Conservation (phyloP, 2,113 vertebrate species). For the Poeciliopsis retropinna region DNA sequence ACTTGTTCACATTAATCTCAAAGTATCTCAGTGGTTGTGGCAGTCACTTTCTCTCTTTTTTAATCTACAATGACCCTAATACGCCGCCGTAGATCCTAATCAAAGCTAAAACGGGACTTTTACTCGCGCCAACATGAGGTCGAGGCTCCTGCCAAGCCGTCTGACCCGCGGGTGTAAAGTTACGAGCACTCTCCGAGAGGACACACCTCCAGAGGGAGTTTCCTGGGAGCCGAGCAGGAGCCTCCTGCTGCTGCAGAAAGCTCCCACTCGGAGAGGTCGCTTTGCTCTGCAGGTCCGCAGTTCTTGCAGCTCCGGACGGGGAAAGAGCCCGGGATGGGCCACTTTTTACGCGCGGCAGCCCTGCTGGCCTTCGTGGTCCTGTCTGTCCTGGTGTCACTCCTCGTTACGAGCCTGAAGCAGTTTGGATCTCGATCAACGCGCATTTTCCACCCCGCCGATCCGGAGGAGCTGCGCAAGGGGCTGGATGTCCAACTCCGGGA, state of each 20-base stretch:
- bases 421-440: conserved; percentile 51
- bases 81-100: no score
- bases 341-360: conserved; percentile 70
- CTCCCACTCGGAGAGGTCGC: conserved; percentile 35
- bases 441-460: conserved; percentile 53
- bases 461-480: conserved; percentile 52
- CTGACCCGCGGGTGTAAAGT: conserved; percentile 63
- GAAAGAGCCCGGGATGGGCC: conserved; percentile 70
- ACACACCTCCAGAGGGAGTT: conserved; percentile 79
- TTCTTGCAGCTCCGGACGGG: conserved; percentile 21
- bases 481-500: conserved; percentile 72
- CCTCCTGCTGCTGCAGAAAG: conserved; percentile 27
- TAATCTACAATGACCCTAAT: no score
- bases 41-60: no score
- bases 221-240: conserved; percentile 65
- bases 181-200: conserved; percentile 57
- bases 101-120: no score
- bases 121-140: conserved; percentile 41
- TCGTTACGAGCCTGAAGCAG: conserved; percentile 76
- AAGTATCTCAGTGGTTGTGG: no score
- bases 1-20: no score
- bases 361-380: conserved; percentile 76
- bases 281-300: conserved; percentile 3
- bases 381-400: conserved; percentile 70
- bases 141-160: conserved; percentile 47